These are phyloP conservation scores for Semicossyphus pulcher DNA, from an alignment of 2,113 vertebrate species.

Conservation along the genomic window DNA sequence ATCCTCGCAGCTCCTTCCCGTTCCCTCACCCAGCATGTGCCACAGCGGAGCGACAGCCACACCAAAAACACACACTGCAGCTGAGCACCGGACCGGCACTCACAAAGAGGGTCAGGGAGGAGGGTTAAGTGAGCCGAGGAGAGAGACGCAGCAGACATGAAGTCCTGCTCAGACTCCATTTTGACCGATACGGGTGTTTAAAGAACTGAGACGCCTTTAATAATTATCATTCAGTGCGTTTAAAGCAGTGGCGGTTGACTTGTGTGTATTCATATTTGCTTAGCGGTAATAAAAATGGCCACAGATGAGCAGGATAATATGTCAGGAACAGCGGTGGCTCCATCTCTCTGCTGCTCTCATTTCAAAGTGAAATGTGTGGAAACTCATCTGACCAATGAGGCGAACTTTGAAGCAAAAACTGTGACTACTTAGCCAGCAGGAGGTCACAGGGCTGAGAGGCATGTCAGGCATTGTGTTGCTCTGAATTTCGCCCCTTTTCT, in stretches of 20 bases:
- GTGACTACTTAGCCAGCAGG: slow-evolving; percentile 65
- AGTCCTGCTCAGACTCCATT: slow-evolving; percentile 19
- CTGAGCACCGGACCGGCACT: slow-evolving; percentile 5
- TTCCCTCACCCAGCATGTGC: slow-evolving; percentile 12
- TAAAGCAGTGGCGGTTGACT: not conserved
- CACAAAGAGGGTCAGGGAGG: slow-evolving; percentile 23
- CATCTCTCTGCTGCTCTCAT: slow-evolving; percentile 41
- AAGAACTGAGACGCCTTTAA: slow-evolving; percentile 8
- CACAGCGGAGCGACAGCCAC: slow-evolving; percentile 17
- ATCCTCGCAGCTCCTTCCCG: slow-evolving; percentile 28
- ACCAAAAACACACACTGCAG: slow-evolving; percentile 32
- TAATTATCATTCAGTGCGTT: slow-evolving; percentile 33
- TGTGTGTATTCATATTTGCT: slow-evolving; percentile 31
- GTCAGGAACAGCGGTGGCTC: slow-evolving; percentile 25
- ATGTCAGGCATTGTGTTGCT: slow-evolving; percentile 15
- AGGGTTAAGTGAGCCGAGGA: slow-evolving; percentile 61
- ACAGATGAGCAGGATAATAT: slow-evolving; percentile 29
- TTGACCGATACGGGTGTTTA: not conserved
- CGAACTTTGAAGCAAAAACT: slow-evolving; percentile 48
- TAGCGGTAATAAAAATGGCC: slow-evolving; percentile 19
- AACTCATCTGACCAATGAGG: slow-evolving; percentile 68
- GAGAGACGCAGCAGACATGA: slow-evolving; percentile 14
- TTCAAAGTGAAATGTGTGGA: slow-evolving; percentile 67
- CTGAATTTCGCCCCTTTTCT: not conserved
- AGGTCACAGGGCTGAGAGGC: slow-evolving; percentile 13